A percentile compares a stretch with the other conserved stretches of the same genome.
Conservation (phyloP, 1,140 invertebrate species). For the Trichonephila inaurata region DNA sequence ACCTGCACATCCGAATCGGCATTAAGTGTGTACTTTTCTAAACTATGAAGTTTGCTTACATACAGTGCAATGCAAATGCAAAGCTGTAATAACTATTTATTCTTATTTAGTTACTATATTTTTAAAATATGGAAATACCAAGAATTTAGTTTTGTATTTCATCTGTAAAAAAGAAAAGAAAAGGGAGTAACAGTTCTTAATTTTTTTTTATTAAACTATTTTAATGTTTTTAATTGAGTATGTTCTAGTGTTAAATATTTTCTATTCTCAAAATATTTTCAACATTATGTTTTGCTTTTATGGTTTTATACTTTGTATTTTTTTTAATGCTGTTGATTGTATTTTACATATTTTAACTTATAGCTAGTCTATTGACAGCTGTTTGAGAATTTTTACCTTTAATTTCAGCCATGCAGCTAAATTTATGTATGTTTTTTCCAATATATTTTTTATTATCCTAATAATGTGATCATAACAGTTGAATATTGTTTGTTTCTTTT, state of each 20-base stretch:
- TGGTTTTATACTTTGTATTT: not conserved
- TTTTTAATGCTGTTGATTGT: not conserved
- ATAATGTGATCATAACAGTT: not conserved
- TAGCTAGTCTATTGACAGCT: constrained; percentile 3
- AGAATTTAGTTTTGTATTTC: constrained; percentile 39
- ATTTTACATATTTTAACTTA: not conserved
- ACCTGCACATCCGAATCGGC: constrained; percentile 48
- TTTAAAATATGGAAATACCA: constrained; percentile 12
- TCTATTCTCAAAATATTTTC: not conserved
- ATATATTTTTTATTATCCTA: not conserved
- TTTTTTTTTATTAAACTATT: constrained; percentile 1
- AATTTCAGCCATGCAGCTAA: not conserved
- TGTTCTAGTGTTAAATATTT: not conserved
- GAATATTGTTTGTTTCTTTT: constrained; percentile 13
- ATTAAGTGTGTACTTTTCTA: constrained; percentile 49
- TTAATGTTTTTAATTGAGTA: not conserved
- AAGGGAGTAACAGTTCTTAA: not conserved
- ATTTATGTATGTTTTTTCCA: not conserved
- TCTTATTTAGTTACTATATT: constrained; percentile 40
- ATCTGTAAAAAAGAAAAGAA: not conserved
- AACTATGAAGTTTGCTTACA: constrained; percentile 45
- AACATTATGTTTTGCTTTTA: not conserved
- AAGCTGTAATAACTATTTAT: constrained; percentile 16
- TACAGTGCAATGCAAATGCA: not conserved
- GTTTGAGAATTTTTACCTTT: not conserved